Percentiles rank a stretch among this genome's conserved stretches.
Conservation (phyloP, 2,797 vertebrate species). For the Ispidina lecontei region DNA sequence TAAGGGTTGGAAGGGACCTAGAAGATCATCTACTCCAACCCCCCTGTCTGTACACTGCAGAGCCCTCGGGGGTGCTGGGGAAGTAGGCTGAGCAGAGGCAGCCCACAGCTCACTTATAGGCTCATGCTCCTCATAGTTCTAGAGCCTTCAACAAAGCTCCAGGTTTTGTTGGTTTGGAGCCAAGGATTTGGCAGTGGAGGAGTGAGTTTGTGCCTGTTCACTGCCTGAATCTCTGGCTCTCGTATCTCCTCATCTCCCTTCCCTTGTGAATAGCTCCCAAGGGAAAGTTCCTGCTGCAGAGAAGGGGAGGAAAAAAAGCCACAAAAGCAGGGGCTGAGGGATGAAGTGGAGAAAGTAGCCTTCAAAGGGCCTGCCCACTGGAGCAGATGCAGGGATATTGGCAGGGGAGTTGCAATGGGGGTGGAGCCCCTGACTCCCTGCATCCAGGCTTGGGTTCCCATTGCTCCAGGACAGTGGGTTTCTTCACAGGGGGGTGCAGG, state of each 20-base stretch:
- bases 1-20: too few relatives aligned
- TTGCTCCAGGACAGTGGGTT: rapidly evolving
- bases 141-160: not conserved
- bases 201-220: not conserved
- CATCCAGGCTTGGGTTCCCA: not conserved
- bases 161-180: too few relatives aligned
- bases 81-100: not conserved
- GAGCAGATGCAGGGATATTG: not conserved
- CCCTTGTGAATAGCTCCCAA: not conserved
- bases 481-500: not conserved
- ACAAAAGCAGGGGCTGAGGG: not conserved
- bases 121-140: not conserved
- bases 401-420: not conserved
- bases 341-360: not conserved
- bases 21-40: too few relatives aligned
- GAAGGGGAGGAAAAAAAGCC: not conserved
- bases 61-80: not conserved
- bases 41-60: not conserved
- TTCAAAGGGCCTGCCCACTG: rapidly evolving
- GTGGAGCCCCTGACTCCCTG: rapidly evolving
- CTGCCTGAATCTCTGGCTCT: not conserved
- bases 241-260: not conserved
- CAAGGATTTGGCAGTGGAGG: not conserved
- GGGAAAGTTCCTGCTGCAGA: not conserved
- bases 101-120: not conserved